Base-by-base conservation (phyloP, 2,113 vertebrate genomes). In the Canis aureus region DNA sequence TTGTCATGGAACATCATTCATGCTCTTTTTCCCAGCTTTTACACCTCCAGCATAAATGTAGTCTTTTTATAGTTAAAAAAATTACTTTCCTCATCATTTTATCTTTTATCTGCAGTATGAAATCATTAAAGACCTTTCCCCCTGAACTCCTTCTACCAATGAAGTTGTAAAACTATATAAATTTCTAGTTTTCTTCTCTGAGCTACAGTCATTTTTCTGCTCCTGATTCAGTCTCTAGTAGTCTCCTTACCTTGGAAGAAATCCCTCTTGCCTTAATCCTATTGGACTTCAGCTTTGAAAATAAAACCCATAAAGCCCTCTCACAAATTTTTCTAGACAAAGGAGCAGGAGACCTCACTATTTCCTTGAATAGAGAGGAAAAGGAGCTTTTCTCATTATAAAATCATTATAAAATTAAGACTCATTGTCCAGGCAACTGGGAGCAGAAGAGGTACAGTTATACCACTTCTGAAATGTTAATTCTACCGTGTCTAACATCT, bases 361-460 rank as follows among this genome's bases (percentile, higher is more conserved):
- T 86, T 89, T 95, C 51, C 38, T 92, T 94, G 27, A 95, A 74
- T 62, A 25, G 2, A 59, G 27, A 35, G 5, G 11, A 35, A 86
- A 82, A 59, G 2, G 9, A 66, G 4, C 79, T 43, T 81, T 79
- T 89, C 25, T 27, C 2, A 87, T 38, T 53, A 71, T 85, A 86
- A 93, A 95, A 66, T 22, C 53, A 79, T 73, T 80, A 23, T 51
- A 97, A 57, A 11, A 85, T 71, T 89, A 95, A 38, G 1, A n/a
- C 15, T 29, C 20, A 69, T 23, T 89, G 16, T 64, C 71, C 80
- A 16, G 5, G 2, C n/a, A 80, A 43, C 7, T 17, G 15, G 53
- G 43, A 96, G 8, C 27, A 81, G 27, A 62, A 80, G 0, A 57
- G 19, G 11, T 53, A n/a, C 4, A 3, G 35, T 83, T 90, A 51